phyloP scores from a whole-genome alignment of 1,140 invertebrate genomes.

The Amphibalanus amphitrite region DNA sequence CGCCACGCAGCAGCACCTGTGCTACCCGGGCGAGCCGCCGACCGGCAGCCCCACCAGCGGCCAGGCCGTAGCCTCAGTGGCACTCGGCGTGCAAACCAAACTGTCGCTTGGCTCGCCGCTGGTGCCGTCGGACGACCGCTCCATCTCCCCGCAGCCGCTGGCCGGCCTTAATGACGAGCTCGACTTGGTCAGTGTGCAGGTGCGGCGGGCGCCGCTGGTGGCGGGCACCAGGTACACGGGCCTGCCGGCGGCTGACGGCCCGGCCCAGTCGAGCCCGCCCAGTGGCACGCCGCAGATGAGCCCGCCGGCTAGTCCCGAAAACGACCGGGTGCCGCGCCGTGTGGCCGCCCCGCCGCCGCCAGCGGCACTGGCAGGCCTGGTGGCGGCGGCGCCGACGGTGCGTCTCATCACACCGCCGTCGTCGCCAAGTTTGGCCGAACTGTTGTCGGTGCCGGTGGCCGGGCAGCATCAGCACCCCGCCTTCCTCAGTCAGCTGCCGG shows the following conservation, averaged over 20 bases:
- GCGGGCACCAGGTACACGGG: not conserved
- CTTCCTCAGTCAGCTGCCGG: slow-evolving; percentile 9
- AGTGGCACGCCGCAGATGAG: slow-evolving; percentile 26
- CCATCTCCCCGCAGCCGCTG: not conserved
- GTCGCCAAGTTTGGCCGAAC: slow-evolving; percentile 33
- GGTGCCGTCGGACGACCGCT: not conserved
- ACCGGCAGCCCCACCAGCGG: not conserved
- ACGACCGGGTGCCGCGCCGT: slow-evolving; percentile 18
- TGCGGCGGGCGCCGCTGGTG: not conserved
- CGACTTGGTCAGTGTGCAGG: not conserved
- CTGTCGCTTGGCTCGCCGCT: not conserved
- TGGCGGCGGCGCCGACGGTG: slow-evolving; percentile 10
- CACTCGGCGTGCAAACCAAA: not conserved
- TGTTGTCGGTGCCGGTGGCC: slow-evolving; percentile 17
- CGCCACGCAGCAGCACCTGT: not conserved
- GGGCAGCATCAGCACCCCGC: slow-evolving; percentile 11
- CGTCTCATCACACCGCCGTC: slow-evolving; percentile 36
- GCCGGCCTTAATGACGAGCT: not conserved
- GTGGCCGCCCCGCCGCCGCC: slow-evolving; percentile 10
- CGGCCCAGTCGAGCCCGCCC: too few relatives aligned
- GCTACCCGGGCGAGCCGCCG: not conserved
- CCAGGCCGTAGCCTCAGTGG: not conserved
- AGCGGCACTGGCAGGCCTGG: slow-evolving; percentile 6
- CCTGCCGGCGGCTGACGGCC: not conserved
- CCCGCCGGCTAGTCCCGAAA: slow-evolving; percentile 34